Conservation (phyloP, 2,888 invertebrate genomes). For the Quadroppia sp. region DNA sequence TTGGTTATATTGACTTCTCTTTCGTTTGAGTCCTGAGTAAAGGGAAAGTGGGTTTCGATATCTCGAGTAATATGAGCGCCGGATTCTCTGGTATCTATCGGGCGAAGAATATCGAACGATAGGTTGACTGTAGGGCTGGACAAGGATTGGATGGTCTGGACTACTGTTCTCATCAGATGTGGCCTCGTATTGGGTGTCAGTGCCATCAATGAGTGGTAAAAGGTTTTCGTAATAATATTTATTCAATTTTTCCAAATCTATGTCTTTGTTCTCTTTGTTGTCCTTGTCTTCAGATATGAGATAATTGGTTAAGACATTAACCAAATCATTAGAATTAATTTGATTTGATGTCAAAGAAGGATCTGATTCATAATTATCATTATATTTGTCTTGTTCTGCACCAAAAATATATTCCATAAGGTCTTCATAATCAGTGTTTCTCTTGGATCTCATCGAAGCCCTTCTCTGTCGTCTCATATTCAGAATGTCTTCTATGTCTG, state of each 20-base stretch:
- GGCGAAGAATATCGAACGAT: background rate
- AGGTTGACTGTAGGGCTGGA: background rate
- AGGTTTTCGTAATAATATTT: conserved; percentile 33
- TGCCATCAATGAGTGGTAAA: background rate
- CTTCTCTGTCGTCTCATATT: conserved; percentile 20
- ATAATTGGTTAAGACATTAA: background rate
- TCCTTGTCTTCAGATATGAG: background rate
- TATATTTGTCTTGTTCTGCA: background rate
- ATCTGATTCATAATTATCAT: conserved; percentile 3
- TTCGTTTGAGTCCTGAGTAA: background rate
- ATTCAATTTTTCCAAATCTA: conserved; percentile 27
- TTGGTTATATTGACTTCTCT: background rate
- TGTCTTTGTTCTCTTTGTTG: background rate
- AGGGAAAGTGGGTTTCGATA: background rate
- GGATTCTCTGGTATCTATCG: conserved; percentile 19
- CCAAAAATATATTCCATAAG: background rate
- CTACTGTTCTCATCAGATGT: background rate
- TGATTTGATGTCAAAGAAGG: background rate
- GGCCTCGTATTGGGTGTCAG: background rate
- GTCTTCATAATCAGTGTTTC: conserved; percentile 30
- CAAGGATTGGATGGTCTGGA: background rate
- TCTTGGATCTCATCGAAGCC: conserved; percentile 15
- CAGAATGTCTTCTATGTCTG: conserved; percentile 13
- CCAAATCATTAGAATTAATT: background rate
- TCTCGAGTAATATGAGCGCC: conserved; percentile 19